Conservation (phyloP, 2,113 vertebrate species). For the Scomber scombrus region DNA sequence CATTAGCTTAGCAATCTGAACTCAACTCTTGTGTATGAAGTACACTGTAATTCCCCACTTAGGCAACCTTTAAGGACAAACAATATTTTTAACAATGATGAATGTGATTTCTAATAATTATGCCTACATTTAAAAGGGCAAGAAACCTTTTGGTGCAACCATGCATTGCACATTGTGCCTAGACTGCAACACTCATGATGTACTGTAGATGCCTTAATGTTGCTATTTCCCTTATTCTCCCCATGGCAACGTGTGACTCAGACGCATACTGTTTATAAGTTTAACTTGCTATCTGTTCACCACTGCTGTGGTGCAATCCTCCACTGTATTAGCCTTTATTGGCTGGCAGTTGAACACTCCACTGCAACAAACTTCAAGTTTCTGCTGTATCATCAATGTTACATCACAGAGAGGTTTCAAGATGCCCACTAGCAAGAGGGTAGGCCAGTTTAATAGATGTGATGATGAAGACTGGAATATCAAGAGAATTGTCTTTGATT, state of each 20-base stretch:
- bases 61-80: neutral
- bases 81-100: neutral
- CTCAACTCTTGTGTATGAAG: neutral
- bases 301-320: slow-evolving; percentile 20
- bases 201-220: neutral
- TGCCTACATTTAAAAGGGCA: neutral
- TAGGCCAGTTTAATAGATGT: neutral
- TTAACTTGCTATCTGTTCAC: slow-evolving; percentile 9
- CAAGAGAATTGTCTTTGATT: neutral
- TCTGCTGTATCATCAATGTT: slow-evolving; percentile 30
- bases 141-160: neutral
- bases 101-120: neutral
- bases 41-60: neutral
- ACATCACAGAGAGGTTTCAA: slow-evolving; percentile 9
- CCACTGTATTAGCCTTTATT: neutral
- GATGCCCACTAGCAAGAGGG: slow-evolving; percentile 21
- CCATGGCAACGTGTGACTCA: neutral
- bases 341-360: slow-evolving; percentile 2
- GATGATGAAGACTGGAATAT: neutral
- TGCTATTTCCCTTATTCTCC: neutral
- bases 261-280: neutral
- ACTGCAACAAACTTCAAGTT: slow-evolving; percentile 23
- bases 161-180: neutral
- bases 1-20: slow-evolving; percentile 13
- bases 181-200: neutral